Conservation (phyloP, 2,113 vertebrate species). For the Caranx melampygus region DNA sequence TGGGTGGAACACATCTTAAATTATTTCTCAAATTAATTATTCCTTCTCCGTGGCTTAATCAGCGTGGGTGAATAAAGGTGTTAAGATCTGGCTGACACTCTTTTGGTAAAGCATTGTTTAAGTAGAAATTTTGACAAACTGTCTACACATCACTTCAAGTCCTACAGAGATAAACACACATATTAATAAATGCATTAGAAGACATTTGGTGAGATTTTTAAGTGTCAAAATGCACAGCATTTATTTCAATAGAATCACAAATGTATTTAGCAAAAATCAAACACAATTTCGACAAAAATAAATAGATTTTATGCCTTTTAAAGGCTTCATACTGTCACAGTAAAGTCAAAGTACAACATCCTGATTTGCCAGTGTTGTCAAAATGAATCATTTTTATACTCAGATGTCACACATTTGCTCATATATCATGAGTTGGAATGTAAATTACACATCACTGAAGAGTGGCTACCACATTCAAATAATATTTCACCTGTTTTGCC, state of each 20-base stretch:
- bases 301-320: slow-evolving; percentile 68
- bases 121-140: background rate
- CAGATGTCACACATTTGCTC: slow-evolving; percentile 27
- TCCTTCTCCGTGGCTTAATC: slow-evolving; percentile 54
- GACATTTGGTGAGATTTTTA: slow-evolving; percentile 23
- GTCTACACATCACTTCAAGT: background rate
- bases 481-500: slow-evolving; percentile 48
- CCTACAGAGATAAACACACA: background rate
- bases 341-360: slow-evolving; percentile 61
- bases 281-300: slow-evolving; percentile 79
- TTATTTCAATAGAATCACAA: slow-evolving; percentile 78
- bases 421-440: slow-evolving; percentile 51
- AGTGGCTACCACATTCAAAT: slow-evolving; percentile 68
- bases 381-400: slow-evolving; percentile 34
- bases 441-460: slow-evolving; percentile 53
- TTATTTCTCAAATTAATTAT: slow-evolving; percentile 73
- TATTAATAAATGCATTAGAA: background rate
- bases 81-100: slow-evolving; percentile 32
- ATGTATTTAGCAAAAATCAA: slow-evolving; percentile 68
- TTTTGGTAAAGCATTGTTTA: slow-evolving; percentile 21
- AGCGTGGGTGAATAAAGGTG: slow-evolving; percentile 60
- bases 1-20: slow-evolving; percentile 71
- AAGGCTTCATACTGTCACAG: slow-evolving; percentile 71
- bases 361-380: slow-evolving; percentile 52
- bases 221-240: slow-evolving; percentile 78